Base-by-base conservation (phyloP, 2,888 invertebrate genomes). In the Branchellion lobata region DNA sequence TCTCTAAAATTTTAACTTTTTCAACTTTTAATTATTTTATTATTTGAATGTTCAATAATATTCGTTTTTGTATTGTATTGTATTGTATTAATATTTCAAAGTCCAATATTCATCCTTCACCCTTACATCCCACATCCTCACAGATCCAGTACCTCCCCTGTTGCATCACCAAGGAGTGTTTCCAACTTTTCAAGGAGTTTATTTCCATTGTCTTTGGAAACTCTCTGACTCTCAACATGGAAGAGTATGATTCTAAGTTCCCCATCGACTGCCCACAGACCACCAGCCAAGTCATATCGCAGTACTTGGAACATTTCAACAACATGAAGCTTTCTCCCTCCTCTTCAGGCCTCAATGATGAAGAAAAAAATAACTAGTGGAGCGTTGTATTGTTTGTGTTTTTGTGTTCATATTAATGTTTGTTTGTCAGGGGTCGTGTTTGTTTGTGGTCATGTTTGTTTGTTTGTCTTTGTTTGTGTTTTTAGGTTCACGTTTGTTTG, bases 231-330 rank as follows among this genome's bases (percentile, higher is more conserved):
- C 11, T 80, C 21, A 85, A 86, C 29, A 84, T 81, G 27, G 85
- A 85, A 1, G 92, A 81, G 90, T 91, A 79, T 90, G 92, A 0
- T 92, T 94, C 5, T 90, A 91, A 83, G 82, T 92, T 93, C 91
- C 93, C 92, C 85, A 36, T 33, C 14, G 72, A 71, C n/a, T 1
- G 34, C 2, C 24, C 69, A 1, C 96, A 94, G 87, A 92, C 93
- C 36, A 95, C 96, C 0, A 92, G 94, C 84, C 95, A 96, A 86
- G 95, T 95, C 0, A 92, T 96, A 82, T 93, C 94, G 84, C 96
- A 96, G 86, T 96, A 96, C 86, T 89, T 96, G 85, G 96, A 96
- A 88, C 94, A 96, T 86, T 96, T 96, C 86, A 93, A 92, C 81
- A 91, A 92, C 79, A 94, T 94, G 85, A 96, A 86, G 90, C 91